Evolutionary conservation across 37 sponge, comb jelly and placozoan genomes (phyloP), one percentile per base, ranked within the genome.

Genomic region (Oopsacas minuta): DNA sequence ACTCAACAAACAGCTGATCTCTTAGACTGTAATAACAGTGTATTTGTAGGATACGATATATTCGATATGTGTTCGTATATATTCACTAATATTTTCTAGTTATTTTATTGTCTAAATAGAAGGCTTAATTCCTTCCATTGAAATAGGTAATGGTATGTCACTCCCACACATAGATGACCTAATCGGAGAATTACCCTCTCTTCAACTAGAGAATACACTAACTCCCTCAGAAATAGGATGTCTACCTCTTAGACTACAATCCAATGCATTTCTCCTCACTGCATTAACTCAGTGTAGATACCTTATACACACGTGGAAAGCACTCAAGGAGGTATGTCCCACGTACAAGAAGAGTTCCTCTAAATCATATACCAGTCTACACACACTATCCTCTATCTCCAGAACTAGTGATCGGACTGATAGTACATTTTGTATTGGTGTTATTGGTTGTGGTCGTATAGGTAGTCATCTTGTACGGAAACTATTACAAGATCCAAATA

Each of bases 101-200:
- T 61, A 34, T 32, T 20, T 61, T 32, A 61, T 32, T 61, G 75
- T 25, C 75, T 61, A 12, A 61, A 61, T 20, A 25, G 22, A 3
- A 5, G 5, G 32, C 7, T 3, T 61, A 3, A 61, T 61, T 3
- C 32, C 22, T 12, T 20, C 28, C 5, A 32, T 12, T 25, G 75
- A 32, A 32, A 3, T 34, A 3, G 5, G 7, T 32, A 5, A 61
- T 7, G 17, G 32, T 34, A 61, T 61, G 75, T 61, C 75, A 25
- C 75, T 61, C 75, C 75, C 75, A 12, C 75, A 61, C 75, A 61
- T 61, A 61, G 75, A 61, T 34, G 30, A 61, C 17, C 75, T 61
- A 25, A 61, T 61, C 7, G 30, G 32, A 25, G 75, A 61, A 5
- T 34, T 61, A 25, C 75, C 75, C 30, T 10, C 75, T 10, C 75